These are phyloP conservation scores for Macrotis lagotis DNA, from an alignment of 2,113 vertebrate species.

Conservation along the genomic window DNA sequence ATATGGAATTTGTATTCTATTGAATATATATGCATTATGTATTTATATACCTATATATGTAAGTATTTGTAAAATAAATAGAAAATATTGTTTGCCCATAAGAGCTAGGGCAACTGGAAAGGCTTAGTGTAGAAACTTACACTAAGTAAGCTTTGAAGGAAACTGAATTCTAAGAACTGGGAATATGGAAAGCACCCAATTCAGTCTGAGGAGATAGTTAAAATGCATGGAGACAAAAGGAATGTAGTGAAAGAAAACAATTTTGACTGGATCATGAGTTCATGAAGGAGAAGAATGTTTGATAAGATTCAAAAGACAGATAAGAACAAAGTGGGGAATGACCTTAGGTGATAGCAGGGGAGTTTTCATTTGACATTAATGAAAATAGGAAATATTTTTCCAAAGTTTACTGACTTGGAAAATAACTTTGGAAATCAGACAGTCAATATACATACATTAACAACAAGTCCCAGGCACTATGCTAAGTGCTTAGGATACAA, in stretches of 20 bases:
- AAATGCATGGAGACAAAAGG: neutral
- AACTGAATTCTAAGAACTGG: neutral
- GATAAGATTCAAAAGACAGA: neutral
- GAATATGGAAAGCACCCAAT: neutral
- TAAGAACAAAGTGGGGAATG: neutral
- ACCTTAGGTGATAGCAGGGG: neutral
- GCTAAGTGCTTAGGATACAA: no score
- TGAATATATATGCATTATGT: neutral
- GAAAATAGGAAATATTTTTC: neutral
- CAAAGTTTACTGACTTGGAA: neutral
- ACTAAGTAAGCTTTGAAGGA: neutral
- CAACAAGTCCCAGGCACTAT: no score
- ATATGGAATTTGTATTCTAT: neutral
- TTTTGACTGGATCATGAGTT: neutral
- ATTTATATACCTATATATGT: neutral
- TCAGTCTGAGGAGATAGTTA: neutral
- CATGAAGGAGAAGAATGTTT: neutral
- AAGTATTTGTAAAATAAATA: neutral
- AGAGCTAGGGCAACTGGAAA: neutral
- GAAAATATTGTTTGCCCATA: neutral
- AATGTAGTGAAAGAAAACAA: neutral
- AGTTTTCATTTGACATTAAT: neutral
- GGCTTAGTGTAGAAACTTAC: neutral
- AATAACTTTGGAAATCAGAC: neutral
- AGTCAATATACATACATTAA: neutral